Percentiles rank a stretch among this genome's conserved stretches.
phyloP scores from a whole-genome alignment of 2,888 invertebrate species.

The Ligdia adustata region DNA sequence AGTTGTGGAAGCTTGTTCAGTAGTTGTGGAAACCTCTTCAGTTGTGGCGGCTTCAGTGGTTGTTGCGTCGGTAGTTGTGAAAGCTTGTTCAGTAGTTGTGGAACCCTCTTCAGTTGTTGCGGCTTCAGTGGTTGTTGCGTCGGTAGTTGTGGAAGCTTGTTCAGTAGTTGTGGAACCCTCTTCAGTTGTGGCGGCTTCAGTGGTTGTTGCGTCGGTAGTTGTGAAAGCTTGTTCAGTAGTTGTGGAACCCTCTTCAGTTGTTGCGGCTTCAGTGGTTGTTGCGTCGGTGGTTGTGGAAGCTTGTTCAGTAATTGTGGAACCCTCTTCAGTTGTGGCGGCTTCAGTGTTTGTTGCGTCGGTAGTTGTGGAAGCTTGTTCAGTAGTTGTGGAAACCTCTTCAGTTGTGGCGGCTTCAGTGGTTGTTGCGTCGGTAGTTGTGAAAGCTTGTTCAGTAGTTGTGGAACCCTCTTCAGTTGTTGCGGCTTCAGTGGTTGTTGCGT shows the following conservation, averaged over 20 bases:
- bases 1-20: background rate
- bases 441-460: background rate
- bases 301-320: conserved; percentile 1
- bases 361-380: background rate
- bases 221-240: background rate
- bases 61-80: too few relatives aligned
- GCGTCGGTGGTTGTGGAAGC: too few relatives aligned
- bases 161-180: background rate
- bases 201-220: conserved; percentile 13
- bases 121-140: conserved; percentile 3
- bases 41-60: conserved; percentile 20
- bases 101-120: background rate
- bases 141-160: background rate
- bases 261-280: conserved; percentile 1
- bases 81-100: conserved; percentile 1
- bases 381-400: background rate
- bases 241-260: background rate
- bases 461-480: conserved; percentile 1
- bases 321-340: conserved; percentile 1
- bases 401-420: conserved; percentile 14
- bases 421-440: conserved; percentile 19
- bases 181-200: too few relatives aligned
- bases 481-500: conserved; percentile 2
- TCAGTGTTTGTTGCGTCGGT: conserved; percentile 1
- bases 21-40: background rate